phyloP scores from a whole-genome alignment of 2,888 invertebrate species.

The Drosophila monieri region DNA sequence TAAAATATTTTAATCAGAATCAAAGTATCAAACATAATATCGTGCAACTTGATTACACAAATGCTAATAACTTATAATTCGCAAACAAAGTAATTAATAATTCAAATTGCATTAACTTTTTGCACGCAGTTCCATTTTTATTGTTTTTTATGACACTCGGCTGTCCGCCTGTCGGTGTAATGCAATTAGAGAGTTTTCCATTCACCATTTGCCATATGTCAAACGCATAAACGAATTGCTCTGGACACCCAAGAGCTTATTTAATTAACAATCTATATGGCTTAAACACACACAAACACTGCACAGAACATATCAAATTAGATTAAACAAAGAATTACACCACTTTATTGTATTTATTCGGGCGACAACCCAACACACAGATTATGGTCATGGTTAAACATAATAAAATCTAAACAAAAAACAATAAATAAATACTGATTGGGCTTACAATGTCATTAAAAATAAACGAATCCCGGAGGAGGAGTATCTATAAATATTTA shows the following conservation, averaged over 20 bases:
- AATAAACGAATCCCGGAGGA: conserved; percentile 51
- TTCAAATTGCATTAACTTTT: conserved; percentile 1
- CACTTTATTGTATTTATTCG: conserved; percentile 18
- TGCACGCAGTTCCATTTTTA: background rate
- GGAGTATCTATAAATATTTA: conserved; percentile 64
- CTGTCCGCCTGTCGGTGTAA: conserved; percentile 20
- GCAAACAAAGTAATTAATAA: conserved; percentile 11
- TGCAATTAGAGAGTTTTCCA: conserved; percentile 28
- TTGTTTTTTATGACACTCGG: conserved; percentile 14
- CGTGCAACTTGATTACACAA: background rate
- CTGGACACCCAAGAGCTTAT: conserved; percentile 20
- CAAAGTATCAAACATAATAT: background rate
- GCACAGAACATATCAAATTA: conserved; percentile 26
- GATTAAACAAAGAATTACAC: conserved; percentile 9
- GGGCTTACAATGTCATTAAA: conserved; percentile 72
- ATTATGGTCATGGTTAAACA: conserved; percentile 22
- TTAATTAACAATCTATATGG: conserved; percentile 41
- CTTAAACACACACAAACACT: conserved; percentile 35
- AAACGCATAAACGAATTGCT: conserved; percentile 11
- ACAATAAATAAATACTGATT: conserved; percentile 59
- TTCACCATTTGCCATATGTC: conserved; percentile 21
- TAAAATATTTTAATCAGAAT: background rate
- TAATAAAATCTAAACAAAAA: conserved; percentile 26
- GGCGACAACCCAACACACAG: conserved; percentile 14
- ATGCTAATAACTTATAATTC: conserved; percentile 9